Percentiles rank a stretch among this genome's conserved stretches.
Conservation (phyloP, 2,888 invertebrate genomes). For the Nudaria mundana region DNA sequence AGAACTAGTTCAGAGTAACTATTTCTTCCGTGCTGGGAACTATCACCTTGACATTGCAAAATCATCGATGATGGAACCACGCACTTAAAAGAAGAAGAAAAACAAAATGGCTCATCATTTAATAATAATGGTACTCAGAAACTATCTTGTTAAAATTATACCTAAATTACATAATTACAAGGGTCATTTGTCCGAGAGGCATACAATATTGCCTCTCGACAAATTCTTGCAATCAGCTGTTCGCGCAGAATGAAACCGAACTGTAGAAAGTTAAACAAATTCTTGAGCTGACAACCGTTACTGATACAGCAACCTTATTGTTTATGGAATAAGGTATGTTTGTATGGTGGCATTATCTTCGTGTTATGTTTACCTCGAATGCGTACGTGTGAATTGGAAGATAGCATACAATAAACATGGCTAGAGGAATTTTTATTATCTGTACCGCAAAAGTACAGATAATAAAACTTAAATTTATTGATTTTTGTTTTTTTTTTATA, state of each 20-base stretch:
- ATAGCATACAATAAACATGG: slow-evolving; percentile 30
- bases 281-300: slow-evolving; percentile 15
- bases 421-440: slow-evolving; percentile 13
- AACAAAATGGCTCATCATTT: no score
- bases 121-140: no score
- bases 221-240: slow-evolving; percentile 31
- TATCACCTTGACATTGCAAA: no score
- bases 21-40: no score
- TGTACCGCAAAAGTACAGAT: no score
- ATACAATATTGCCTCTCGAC: background rate
- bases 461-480: no score
- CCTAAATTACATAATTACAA: no score
- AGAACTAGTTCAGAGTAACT: no score
- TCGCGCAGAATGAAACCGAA: slow-evolving; percentile 34
- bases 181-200: no score
- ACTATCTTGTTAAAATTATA: no score
- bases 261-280: slow-evolving; percentile 38
- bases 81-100: no score
- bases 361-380: slow-evolving; percentile 19
- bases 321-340: background rate
- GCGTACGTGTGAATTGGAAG: slow-evolving; percentile 35
- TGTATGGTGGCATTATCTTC: background rate
- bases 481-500: background rate
- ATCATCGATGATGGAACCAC: no score
- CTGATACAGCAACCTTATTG: background rate